These are phyloP conservation scores for Ceyx cyanopectus DNA, from an alignment of 2,113 vertebrate genomes.

Conservation along the genomic window DNA sequence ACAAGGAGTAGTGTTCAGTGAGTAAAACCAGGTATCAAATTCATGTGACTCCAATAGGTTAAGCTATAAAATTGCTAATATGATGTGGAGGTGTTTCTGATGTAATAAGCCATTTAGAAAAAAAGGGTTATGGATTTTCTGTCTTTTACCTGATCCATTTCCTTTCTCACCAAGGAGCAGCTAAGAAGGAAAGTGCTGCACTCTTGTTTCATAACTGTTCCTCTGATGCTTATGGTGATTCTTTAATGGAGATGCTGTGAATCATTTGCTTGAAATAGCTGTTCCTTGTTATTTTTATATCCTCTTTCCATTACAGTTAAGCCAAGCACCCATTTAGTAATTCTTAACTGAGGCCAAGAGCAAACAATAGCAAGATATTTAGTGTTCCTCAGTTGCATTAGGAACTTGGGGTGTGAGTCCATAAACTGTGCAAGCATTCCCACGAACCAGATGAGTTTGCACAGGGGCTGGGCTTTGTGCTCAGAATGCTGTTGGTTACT, in stretches of 20 bases:
- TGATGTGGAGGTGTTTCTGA: constrained; percentile 32
- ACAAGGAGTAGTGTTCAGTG: background rate
- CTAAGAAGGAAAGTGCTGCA: background rate
- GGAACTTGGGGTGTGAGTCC: background rate
- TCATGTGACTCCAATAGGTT: constrained; percentile 11
- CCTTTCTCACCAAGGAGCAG: constrained; percentile 21
- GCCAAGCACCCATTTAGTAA: constrained; percentile 30
- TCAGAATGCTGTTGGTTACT: background rate
- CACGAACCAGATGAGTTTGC: background rate
- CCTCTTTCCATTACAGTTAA: constrained; percentile 2
- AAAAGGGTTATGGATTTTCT: constrained; percentile 69
- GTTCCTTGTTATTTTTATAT: constrained; percentile 6
- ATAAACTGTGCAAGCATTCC: constrained; percentile 4
- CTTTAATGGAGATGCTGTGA: constrained; percentile 11
- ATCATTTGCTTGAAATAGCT: constrained; percentile 1
- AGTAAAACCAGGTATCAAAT: constrained; percentile 16
- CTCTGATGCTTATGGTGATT: background rate
- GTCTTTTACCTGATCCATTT: constrained; percentile 62
- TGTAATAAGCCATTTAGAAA: constrained; percentile 58
- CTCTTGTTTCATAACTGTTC: background rate
- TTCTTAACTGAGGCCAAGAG: background rate
- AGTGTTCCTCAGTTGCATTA: background rate
- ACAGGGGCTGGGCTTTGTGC: background rate
- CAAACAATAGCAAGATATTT: constrained; percentile 20
- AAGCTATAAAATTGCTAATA: constrained; percentile 28